Conservation (phyloP, 2,797 vertebrate genomes). For the Echiichthys vipera region DNA sequence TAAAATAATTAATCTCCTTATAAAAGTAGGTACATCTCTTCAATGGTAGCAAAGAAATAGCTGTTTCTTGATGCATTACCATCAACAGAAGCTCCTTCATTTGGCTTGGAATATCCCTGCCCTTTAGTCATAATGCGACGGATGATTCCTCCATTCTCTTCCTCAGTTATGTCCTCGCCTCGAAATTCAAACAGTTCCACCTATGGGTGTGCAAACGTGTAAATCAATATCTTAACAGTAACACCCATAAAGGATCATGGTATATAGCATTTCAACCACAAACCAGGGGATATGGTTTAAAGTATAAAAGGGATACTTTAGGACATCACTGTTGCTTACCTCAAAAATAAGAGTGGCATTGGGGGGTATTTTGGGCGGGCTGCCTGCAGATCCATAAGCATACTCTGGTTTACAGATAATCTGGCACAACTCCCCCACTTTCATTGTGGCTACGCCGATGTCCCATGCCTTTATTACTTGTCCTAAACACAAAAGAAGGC, state of each 20-base stretch:
- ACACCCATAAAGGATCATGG: not conserved
- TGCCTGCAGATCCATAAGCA: conserved; percentile 94
- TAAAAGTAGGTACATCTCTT: not conserved
- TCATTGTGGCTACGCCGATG: conserved; percentile 95
- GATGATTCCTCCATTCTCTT: conserved; percentile 95
- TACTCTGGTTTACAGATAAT: conserved; percentile 95
- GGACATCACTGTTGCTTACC: conserved; percentile 82
- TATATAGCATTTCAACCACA: not conserved
- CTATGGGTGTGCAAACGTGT: conserved; percentile 70
- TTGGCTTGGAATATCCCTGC: conserved; percentile 93
- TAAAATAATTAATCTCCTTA: no score
- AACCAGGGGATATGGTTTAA: not conserved
- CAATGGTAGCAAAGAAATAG: not conserved
- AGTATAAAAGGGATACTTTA: not conserved
- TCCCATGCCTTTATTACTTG: conserved; percentile 99
- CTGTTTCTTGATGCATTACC: conserved; percentile 76
- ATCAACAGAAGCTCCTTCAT: conserved; percentile 93
- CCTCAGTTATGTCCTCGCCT: conserved; percentile 93
- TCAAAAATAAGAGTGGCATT: conserved; percentile 93
- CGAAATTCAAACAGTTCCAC: conserved; percentile 96
- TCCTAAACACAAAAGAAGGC: conserved; percentile 78
- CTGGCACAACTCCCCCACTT: conserved; percentile 91
- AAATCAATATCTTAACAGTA: not conserved
- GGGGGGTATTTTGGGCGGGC: conserved; percentile 96
- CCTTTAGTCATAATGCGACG: conserved; percentile 92